phyloP scores from a whole-genome alignment of 1,140 invertebrate genomes.

The Drosophila sechellia region DNA sequence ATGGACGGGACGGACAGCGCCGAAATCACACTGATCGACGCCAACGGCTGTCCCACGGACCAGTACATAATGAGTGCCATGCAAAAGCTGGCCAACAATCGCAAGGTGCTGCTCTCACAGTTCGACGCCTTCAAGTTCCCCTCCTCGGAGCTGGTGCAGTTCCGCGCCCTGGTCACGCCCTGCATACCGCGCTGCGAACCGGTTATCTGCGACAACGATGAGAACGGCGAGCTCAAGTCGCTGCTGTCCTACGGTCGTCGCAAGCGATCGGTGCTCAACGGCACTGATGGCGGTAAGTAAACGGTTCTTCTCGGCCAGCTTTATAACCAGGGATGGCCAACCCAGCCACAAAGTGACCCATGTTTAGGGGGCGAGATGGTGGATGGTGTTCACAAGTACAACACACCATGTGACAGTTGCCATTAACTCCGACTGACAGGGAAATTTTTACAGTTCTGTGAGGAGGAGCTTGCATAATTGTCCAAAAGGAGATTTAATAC shows the following conservation, averaged over 20 bases:
- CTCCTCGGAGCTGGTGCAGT: conserved; percentile 96
- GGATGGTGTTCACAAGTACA: too few relatives aligned
- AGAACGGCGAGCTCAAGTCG: conserved; percentile 92
- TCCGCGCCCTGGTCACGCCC: conserved; percentile 96
- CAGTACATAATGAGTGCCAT: conserved; percentile 96
- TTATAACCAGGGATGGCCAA: conserved; percentile 39
- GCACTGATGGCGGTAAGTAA: conserved; percentile 79
- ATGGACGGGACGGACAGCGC: conserved; percentile 96
- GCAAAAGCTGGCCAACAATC: conserved; percentile 91
- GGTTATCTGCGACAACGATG: conserved; percentile 93
- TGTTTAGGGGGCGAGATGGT: background rate
- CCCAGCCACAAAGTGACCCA: conserved; percentile 22
- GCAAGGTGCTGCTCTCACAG: conserved; percentile 92
- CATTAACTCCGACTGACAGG: background rate
- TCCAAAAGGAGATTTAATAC: background rate
- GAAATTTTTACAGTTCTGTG: background rate
- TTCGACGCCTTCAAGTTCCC: conserved; percentile 99
- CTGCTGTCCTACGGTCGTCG: conserved; percentile 91
- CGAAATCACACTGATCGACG: conserved; percentile 96
- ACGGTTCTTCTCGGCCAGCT: conserved; percentile 39
- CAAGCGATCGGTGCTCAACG: conserved; percentile 73
- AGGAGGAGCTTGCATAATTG: background rate
- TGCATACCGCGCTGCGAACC: conserved; percentile 96
- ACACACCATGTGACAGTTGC: conserved; percentile 7
- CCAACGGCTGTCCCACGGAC: conserved; percentile 96